Conservation (phyloP, 2,888 invertebrate species). For the Apodemia duryi region DNA sequence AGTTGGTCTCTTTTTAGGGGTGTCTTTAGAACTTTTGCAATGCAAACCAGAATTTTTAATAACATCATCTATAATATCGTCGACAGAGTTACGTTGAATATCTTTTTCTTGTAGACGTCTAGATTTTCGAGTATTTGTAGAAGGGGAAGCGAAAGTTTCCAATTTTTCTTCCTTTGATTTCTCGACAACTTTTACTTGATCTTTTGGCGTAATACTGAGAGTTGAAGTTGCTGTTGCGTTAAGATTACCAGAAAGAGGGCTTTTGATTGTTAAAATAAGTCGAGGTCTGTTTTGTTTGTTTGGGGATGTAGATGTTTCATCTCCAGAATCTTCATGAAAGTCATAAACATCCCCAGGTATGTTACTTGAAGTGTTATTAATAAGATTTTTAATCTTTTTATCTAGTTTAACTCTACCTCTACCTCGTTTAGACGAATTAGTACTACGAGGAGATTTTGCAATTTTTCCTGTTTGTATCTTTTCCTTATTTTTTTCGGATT, state of each 20-base stretch:
- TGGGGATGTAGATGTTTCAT: constrained; percentile 78
- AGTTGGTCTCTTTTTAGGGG: constrained; percentile 74
- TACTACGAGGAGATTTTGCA: constrained; percentile 58
- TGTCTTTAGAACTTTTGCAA: constrained; percentile 46
- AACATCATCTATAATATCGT: constrained; percentile 94
- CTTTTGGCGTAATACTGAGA: constrained; percentile 59
- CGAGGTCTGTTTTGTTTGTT: constrained; percentile 83
- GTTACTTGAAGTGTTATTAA: constrained; percentile 77
- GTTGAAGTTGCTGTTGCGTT: constrained; percentile 61
- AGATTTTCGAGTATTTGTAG: constrained; percentile 89
- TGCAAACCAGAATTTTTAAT: constrained; percentile 81
- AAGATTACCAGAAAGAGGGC: constrained; percentile 74
- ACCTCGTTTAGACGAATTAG: constrained; percentile 60
- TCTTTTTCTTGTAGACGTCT: constrained; percentile 89
- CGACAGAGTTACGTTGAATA: constrained; percentile 86
- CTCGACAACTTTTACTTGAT: constrained; percentile 50
- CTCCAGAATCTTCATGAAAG: constrained; percentile 93
- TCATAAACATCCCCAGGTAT: constrained; percentile 90
- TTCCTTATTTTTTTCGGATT: constrained; percentile 54
- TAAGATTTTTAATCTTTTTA: constrained; percentile 66
- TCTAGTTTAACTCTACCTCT: constrained; percentile 74
- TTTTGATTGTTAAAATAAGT: constrained; percentile 90
- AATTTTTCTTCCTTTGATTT: constrained; percentile 67
- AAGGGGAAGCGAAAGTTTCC: constrained; percentile 82
- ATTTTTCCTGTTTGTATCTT: constrained; percentile 71